Conservation (phyloP, 2,113 vertebrate species). For the Tachuris rubrigastra region DNA sequence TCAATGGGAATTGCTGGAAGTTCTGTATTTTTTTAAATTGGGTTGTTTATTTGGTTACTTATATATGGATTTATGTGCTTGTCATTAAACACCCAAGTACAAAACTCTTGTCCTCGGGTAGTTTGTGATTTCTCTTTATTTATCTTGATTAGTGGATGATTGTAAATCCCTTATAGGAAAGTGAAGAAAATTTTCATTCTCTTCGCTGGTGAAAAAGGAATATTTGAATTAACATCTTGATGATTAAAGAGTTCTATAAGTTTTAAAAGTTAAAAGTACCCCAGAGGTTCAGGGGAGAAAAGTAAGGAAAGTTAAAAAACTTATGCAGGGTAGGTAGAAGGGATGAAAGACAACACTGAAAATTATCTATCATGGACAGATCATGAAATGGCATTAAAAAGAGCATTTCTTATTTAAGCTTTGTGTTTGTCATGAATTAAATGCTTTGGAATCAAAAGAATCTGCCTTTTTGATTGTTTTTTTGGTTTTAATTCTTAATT, state of each 20-base stretch:
- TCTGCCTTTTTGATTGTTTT: neutral
- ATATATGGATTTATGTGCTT: slow-evolving; percentile 35
- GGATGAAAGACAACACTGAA: neutral
- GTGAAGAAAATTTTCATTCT: slow-evolving; percentile 13
- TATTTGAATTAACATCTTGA: slow-evolving; percentile 54
- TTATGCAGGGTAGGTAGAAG: neutral
- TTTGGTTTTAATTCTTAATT: neutral
- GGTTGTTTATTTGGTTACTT: slow-evolving; percentile 39
- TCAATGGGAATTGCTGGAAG: slow-evolving; percentile 20
- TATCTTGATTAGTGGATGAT: slow-evolving; percentile 16
- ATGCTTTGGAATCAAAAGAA: neutral
- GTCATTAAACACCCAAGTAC: slow-evolving; percentile 14
- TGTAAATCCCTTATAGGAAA: slow-evolving; percentile 14
- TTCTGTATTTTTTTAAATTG: neutral
- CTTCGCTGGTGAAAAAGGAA: slow-evolving; percentile 24
- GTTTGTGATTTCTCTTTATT: neutral
- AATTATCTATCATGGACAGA: neutral
- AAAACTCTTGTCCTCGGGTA: neutral
- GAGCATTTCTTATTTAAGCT: neutral
- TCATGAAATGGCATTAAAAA: neutral
- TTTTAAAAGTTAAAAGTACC: slow-evolving; percentile 40
- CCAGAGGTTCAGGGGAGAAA: slow-evolving; percentile 6
- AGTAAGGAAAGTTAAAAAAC: neutral
- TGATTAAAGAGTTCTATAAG: slow-evolving; percentile 64
- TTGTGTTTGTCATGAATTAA: neutral